Base-by-base conservation (phyloP, 2,797 vertebrate genomes). In the Sebastes vulpes region DNA sequence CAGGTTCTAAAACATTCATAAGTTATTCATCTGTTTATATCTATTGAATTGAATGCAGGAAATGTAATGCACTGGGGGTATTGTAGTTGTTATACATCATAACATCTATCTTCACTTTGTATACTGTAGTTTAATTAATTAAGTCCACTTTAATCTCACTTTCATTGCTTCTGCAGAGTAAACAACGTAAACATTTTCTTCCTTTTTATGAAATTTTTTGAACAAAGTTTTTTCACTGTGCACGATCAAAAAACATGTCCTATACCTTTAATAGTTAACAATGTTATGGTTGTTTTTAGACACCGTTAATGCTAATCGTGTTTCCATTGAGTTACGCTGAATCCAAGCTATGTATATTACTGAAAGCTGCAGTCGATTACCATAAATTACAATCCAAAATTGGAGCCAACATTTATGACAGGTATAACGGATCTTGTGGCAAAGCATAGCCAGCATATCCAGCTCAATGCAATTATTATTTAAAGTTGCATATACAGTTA, bases 31-130 rank as follows among this genome's bases (percentile, higher is more conserved):
- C 5, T 50, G 53, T 60, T 32, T 46, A 9, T 28, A 28, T 57
- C 46, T 35, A 3, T 58, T 54, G 26, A 53, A 48, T 23, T 25
- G 14, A 26, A 65, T 18, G 4, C 8, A 9, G 18, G 18, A 25
- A 60, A 14, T 29, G 21, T 53, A 26, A 63, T 64, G 26, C 18
- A 28, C 1, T 2, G 7, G 28, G 29, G 12, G 5, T 14, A 5
- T 21, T 46, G 48, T 26, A 3, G 25, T 20, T 11, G 16, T n/a
- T 48, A n/a, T 48, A 48, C 16, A 42, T 0, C 26, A 54, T 4
- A 63, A 57, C 48, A 65, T 52, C 50, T 73, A 73, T 64, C 52
- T 65, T 69, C 18, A 14, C 20, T 23, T 56, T 65, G 16, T 66
- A 3, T n/a, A 53, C 23, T 46, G 25, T 42, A 32, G 46, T 35